Base-by-base conservation (phyloP, 1,140 invertebrate species). In the Cydia strobilella region DNA sequence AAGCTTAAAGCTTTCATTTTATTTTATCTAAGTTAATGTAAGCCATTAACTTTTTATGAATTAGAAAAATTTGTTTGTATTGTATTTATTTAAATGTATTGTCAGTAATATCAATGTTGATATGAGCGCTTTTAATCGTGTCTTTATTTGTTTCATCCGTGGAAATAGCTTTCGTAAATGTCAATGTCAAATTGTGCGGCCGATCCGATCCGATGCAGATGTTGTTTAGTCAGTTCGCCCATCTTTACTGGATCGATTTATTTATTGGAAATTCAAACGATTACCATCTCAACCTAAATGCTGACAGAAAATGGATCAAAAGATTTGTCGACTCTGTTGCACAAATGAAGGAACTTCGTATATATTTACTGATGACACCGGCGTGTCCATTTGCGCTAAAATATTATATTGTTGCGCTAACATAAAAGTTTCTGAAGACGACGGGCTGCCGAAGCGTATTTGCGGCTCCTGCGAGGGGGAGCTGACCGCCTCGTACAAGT, bases 391-490 rank as follows among this genome's bases (percentile, higher is more conserved):
- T 31, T 81, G 77, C 75, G 65, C 76, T 31, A 89, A 89, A 87
- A 86, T 91, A 45, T 82, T 83, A 80, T 82, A 87, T 77, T 90
- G 87, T 39, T 91, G 89, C 73, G 48, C 77, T 6, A 88, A 87
- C 39, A 66, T 91, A 42, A 76, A 75, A 27, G 80, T 92, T 25
- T 59, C 73, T 31, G 77, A 85, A 69, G 75, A 76, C 25, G 90
- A 91, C 66, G 83, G 82, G 2, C 77, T 88, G 12, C 89, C 90
- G 4, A 15, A 75, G 0, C 12, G 69, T 48, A 84, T 92, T 45
- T 92, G 90, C 65, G 63, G 25, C 1, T 45, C 15, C 9, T 92
- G 90, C 74, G 79, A 86, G 31, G 48, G 66, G 20, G 81, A 90
- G 72, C 75, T 91, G 18, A 72, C 74, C 6, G 45, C 65, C 0